Conservation (phyloP, 2,797 vertebrate species). For the Zalophus californianus region DNA sequence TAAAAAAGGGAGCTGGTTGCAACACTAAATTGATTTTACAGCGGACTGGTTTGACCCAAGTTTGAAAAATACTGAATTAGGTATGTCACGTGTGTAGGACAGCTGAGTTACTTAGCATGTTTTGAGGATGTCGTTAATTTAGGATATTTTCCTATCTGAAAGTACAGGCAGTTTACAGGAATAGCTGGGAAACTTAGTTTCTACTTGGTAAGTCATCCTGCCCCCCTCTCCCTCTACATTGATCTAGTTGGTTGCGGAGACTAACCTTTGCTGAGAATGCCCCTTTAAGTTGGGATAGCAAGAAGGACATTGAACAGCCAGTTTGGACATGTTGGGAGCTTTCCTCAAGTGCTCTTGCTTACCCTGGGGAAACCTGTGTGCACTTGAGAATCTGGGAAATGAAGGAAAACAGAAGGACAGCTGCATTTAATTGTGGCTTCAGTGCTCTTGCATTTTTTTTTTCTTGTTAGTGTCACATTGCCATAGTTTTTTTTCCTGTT, state of each 20-base stretch:
- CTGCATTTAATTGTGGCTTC: background rate
- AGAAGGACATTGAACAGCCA: background rate
- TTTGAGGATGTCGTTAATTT: background rate
- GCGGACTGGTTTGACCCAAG: background rate
- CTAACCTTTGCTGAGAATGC: background rate
- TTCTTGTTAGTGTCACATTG: background rate
- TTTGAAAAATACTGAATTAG: background rate
- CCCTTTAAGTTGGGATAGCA: background rate
- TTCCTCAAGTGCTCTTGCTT: background rate
- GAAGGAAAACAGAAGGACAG: background rate
- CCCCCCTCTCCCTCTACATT: background rate
- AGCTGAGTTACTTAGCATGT: background rate
- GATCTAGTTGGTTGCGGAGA: background rate
- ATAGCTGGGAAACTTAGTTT: background rate
- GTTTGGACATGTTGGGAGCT: background rate
- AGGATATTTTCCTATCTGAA: background rate
- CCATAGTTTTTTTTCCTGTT: background rate
- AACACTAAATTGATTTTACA: background rate
- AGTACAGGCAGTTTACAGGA: background rate
- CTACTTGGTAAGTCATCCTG: background rate
- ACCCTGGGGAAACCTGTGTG: background rate
- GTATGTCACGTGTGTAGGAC: background rate
- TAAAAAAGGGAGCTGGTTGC: background rate
- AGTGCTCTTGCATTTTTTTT: background rate
- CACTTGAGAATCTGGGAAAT: background rate